These are phyloP conservation scores for Varecia variegata DNA, from an alignment of 2,797 vertebrate genomes.

Conservation along the genomic window DNA sequence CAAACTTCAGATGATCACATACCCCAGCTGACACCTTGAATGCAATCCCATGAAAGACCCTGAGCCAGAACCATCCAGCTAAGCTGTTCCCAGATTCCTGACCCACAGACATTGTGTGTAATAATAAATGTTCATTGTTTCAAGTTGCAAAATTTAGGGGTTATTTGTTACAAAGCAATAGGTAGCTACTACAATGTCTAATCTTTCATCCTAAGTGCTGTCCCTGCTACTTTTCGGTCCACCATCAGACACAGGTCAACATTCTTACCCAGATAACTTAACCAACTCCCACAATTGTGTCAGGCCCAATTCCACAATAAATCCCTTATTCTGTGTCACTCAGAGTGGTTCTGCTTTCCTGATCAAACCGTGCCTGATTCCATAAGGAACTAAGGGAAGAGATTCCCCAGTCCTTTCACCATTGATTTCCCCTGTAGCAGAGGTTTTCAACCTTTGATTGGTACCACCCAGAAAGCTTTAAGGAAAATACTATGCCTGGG, in stretches of 20 bases:
- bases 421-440: background rate
- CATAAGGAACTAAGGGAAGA: background rate
- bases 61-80: background rate
- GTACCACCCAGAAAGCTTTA: background rate
- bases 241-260: background rate
- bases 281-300: background rate
- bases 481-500: background rate
- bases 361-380: background rate
- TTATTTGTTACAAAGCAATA: background rate
- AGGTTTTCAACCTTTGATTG: background rate
- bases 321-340: background rate
- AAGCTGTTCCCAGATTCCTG: background rate
- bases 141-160: background rate
- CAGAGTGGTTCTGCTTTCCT: background rate
- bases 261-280: background rate
- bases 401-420: background rate
- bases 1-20: background rate
- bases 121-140: background rate
- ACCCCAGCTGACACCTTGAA: background rate
- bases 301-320: background rate
- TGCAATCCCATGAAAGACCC: background rate
- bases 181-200: background rate
- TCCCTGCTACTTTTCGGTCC: background rate
- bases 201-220: background rate
- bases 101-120: background rate